Base-by-base conservation (phyloP, 2,113 vertebrate genomes). In the Pelmatolapia mariae region DNA sequence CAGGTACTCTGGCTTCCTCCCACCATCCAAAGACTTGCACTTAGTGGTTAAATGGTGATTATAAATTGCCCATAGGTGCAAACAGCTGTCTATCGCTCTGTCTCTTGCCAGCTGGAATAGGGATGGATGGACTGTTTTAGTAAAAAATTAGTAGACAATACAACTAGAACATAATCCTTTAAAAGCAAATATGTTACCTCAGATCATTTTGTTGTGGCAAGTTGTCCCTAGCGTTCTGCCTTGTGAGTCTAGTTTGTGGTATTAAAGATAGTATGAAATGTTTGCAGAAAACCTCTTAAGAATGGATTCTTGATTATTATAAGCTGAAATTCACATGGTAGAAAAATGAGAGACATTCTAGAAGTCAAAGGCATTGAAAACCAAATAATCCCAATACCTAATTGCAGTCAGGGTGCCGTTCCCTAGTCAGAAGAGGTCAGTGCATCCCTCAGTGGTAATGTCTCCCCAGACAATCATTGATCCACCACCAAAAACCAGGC, bases 241-340 rank as follows among this genome's bases (percentile, higher is more conserved):
- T 16, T 83, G 84, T 86, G 81, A 66, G 78, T 61, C 47, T 4
- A 12, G 83, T 71, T 89, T 50, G 87, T 80, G 87, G 90, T 83
- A 81, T 38, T 89, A 50, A 66, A 80, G 85, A 80, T 50, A 68
- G 33, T 83, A 76, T 61, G 36, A 85, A 84, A 52, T 56, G 31
- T 85, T 87, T 78, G 66, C 79, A 87, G 63, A 94, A 93, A 94
- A 80, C 86, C 54, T 73, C 8, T 91, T 91, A 91, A 86, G 5
- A 54, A 18, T 54, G 83, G 73, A 89, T 89, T 76, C 57, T 31
- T 84, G 36, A 86, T 88, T 87, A 91, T 63, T 82, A 86, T 3
- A 61, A 84, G 36, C 40, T 68, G 61, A 85, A 86, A 54, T 66
- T 90, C 83, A 76, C 66, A 16, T 18, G 5, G 85, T 36, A 85